A percentile compares a stretch with the other conserved stretches of the same genome.
These are phyloP conservation scores for Scolopax bukidnonensis DNA, from an alignment of 2,797 vertebrate genomes.

Conservation along the genomic window DNA sequence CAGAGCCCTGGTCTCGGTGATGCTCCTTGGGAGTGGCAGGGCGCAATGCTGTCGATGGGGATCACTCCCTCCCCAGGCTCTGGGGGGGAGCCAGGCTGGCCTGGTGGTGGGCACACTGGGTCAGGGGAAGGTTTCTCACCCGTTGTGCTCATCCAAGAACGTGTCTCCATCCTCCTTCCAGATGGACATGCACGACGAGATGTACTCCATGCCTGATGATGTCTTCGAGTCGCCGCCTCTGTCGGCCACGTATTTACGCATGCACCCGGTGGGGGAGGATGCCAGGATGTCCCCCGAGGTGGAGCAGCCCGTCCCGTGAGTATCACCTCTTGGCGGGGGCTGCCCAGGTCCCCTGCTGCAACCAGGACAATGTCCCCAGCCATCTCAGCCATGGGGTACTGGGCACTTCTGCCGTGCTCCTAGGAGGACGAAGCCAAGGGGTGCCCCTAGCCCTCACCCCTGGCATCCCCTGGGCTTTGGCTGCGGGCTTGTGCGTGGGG, in stretches of 20 bases:
- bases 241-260: constrained; percentile 80
- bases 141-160: accelerated
- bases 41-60: accelerated
- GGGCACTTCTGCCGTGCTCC: accelerated
- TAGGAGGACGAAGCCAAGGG: background rate
- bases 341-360: background rate
- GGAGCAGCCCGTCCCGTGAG: constrained; percentile 81
- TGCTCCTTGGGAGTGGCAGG: background rate
- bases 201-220: constrained; percentile 92
- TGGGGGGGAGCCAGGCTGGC: background rate
- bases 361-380: background rate
- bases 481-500: accelerated
- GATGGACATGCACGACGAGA: constrained; percentile 87
- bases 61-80: background rate
- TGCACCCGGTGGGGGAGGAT: constrained; percentile 49
- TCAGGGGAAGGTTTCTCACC: background rate
- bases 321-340: background rate
- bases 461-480: background rate
- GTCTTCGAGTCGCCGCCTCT: constrained; percentile 95
- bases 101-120: accelerated
- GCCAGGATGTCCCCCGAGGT: constrained; percentile 56
- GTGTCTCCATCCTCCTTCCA: background rate
- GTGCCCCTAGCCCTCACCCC: background rate
- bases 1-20: accelerated
- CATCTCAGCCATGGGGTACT: accelerated